A percentile compares a stretch with the other conserved stretches of the same genome.
These are phyloP conservation scores for Drosophila nigrodunni DNA, from an alignment of 1,140 invertebrate genomes.

Conservation along the genomic window DNA sequence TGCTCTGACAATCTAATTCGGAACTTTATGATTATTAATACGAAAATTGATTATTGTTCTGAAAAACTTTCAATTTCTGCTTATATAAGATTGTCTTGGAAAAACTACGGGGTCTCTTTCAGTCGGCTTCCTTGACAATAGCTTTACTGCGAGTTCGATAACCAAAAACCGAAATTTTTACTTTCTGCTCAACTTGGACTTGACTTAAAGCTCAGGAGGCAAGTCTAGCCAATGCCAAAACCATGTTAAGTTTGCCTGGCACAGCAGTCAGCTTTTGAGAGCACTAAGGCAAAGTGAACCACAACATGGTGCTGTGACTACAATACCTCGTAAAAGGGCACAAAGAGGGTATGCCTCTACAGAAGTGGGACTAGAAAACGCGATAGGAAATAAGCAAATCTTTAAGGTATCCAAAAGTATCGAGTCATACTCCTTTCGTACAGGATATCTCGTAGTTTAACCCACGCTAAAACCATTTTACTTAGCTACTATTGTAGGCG, in stretches of 20 bases:
- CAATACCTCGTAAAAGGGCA: neutral
- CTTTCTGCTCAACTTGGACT: constrained; percentile 9
- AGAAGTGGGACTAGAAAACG: no score
- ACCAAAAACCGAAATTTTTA: neutral
- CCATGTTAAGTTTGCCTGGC: neutral
- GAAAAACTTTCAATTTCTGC: no score
- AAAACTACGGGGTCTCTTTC: no score
- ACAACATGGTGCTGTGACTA: neutral
- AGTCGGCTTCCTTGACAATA: no score
- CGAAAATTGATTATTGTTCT: no score
- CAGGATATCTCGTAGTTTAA: neutral
- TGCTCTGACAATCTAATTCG: no score
- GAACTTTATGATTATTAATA: no score
- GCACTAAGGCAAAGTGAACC: neutral
- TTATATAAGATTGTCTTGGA: no score
- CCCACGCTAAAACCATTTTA: neutral
- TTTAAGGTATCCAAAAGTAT: no score
- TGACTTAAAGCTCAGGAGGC: constrained; percentile 19
- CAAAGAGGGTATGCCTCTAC: neutral
- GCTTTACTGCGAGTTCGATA: no score
- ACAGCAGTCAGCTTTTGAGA: constrained; percentile 27
- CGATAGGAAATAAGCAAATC: no score
- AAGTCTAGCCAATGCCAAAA: constrained; percentile 25
- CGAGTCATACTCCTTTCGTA: neutral
- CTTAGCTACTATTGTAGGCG: constrained; percentile 7